phyloP scores from a whole-genome alignment of 2,888 invertebrate species.

The Timandra comae region DNA sequence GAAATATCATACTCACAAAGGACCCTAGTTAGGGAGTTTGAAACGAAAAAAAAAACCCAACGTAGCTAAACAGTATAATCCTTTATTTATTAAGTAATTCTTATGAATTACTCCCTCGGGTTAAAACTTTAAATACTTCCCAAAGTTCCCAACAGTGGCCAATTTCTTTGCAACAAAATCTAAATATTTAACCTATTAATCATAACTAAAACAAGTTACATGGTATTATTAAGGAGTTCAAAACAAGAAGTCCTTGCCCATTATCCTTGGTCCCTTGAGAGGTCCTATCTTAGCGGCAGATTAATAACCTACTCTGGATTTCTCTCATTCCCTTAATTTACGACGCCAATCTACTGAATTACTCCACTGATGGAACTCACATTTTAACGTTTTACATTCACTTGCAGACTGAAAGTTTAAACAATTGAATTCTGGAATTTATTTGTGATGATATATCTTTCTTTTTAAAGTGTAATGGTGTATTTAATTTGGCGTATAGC shows the following conservation, averaged over 20 bases:
- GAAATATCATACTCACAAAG: too few relatives aligned
- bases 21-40: too few relatives aligned
- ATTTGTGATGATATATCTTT: too few relatives aligned
- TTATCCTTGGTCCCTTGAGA: slow-evolving; percentile 18
- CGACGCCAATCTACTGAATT: slow-evolving; percentile 39
- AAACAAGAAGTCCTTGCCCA: slow-evolving; percentile 16
- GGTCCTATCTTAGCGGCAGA: slow-evolving; percentile 26
- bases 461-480: neutral
- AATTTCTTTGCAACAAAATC: too few relatives aligned
- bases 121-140: too few relatives aligned
- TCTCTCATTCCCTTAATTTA: slow-evolving; percentile 44
- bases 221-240: slow-evolving; percentile 6
- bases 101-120: too few relatives aligned
- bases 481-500: too few relatives aligned
- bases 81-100: too few relatives aligned
- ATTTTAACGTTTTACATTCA: slow-evolving; percentile 4
- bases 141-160: too few relatives aligned
- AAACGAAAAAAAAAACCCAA: too few relatives aligned
- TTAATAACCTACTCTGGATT: slow-evolving; percentile 36
- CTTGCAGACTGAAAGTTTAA: neutral
- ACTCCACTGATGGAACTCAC: slow-evolving; percentile 27
- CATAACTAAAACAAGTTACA: slow-evolving; percentile 2
- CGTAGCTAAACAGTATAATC: too few relatives aligned
- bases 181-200: slow-evolving; percentile 6
- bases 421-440: neutral